A percentile compares a stretch with the other conserved stretches of the same genome.
Conservation (phyloP, 1,140 invertebrate genomes). For the Drepana arcuata region DNA sequence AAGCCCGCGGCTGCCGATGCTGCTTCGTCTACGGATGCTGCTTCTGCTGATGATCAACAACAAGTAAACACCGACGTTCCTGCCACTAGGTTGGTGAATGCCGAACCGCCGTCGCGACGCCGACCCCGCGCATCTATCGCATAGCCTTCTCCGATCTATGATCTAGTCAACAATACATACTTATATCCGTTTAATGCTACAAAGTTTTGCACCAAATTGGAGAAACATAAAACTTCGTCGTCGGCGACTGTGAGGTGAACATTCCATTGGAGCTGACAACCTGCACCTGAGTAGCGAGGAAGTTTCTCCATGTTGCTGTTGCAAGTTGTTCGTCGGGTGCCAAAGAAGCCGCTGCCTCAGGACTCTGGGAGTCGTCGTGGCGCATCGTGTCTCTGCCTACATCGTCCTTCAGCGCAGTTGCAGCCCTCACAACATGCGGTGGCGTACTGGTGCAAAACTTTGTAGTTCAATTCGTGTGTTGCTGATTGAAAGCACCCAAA, state of each 20-base stretch:
- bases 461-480: constrained; percentile 49
- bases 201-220: constrained; percentile 70
- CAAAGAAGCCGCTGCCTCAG: too few relatives aligned
- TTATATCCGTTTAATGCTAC: constrained; percentile 48
- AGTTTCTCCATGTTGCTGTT: background rate
- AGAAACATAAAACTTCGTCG: too few relatives aligned
- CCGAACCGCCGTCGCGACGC: constrained; percentile 48
- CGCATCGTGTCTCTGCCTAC: too few relatives aligned
- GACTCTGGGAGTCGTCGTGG: too few relatives aligned
- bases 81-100: constrained; percentile 63
- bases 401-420: background rate
- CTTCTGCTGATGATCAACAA: constrained; percentile 32
- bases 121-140: constrained; percentile 46
- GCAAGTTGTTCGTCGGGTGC: too few relatives aligned
- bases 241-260: too few relatives aligned
- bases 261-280: too few relatives aligned
- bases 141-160: constrained; percentile 40
- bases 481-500: background rate
- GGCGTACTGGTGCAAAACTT: constrained; percentile 70
- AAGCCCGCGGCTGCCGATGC: constrained; percentile 20
- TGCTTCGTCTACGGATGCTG: constrained; percentile 25
- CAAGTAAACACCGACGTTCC: constrained; percentile 55
- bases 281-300: too few relatives aligned
- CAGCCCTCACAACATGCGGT: constrained; percentile 2
- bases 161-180: constrained; percentile 28